Conservation (phyloP, 2,797 vertebrate species). For the Vultur gryphus region DNA sequence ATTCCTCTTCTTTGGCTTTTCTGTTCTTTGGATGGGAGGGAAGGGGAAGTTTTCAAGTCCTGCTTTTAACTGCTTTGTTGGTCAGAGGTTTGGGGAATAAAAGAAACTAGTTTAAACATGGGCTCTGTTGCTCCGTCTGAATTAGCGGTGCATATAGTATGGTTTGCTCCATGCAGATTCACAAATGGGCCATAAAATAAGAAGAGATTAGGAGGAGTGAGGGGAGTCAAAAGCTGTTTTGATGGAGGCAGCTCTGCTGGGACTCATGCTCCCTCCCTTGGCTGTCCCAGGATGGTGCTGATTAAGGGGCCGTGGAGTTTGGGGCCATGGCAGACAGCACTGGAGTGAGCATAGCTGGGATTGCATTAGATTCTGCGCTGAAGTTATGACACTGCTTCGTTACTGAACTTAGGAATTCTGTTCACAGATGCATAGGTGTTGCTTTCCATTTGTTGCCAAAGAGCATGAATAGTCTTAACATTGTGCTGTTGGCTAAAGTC, state of each 20-base stretch:
- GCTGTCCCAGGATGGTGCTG: neutral
- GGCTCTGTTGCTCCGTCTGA: neutral
- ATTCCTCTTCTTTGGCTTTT: neutral
- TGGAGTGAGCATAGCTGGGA: neutral
- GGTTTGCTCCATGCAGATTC: neutral
- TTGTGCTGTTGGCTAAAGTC: neutral
- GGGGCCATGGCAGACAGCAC: neutral
- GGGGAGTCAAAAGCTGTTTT: neutral
- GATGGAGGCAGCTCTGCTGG: conserved; percentile 16
- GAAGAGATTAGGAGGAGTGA: neutral
- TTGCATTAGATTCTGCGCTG: neutral
- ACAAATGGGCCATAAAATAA: conserved; percentile 13
- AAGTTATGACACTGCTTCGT: neutral
- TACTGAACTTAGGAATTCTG: neutral
- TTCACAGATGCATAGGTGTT: neutral
- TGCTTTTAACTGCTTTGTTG: neutral
- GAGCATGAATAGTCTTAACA: neutral
- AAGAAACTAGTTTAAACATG: neutral
- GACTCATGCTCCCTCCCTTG: neutral
- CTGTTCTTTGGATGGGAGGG: neutral
- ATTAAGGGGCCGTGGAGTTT: neutral
- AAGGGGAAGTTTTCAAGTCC: neutral
- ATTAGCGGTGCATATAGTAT: neutral
- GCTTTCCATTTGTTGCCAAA: neutral
- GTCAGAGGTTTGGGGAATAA: neutral